Base-by-base conservation (phyloP, 2,888 invertebrate genomes). In the Zeuzera pyrina region DNA sequence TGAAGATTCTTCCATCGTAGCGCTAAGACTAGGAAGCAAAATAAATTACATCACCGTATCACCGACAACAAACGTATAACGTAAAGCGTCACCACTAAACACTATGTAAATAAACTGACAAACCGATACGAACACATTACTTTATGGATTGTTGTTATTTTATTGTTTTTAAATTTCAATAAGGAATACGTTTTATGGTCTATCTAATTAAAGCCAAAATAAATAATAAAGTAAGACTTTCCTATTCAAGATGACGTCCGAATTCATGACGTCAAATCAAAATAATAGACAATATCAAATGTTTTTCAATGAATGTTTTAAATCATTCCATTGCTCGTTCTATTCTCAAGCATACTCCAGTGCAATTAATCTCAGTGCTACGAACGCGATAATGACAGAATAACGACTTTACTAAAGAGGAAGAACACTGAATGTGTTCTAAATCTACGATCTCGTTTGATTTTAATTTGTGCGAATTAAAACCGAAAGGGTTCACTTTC, bases 41-140 rank as follows among this genome's bases (percentile, higher is more conserved):
- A 68, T 63, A 71, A 78, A 84, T 84, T 84, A 84, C 84, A 84
- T 84, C 84, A 84, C 83, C 76, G 72, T 84, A 84, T 84, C 84
- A 84, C 83, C 76, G 72, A 69, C 71, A 74, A 67, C 71, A 73
- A 61, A 73, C n/a, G n/a, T n/a, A n/a, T n/a, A n/a, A n/a, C n/a
- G 68, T 59, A 41, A 47, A 70, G 73, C 77, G 76, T 79, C 74
- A 78, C 73, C 62, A 61, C 64, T 65, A 73, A n/a, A 15, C 71
- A 34, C 36, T 31, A 16, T 47, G 33, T 26, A 30, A 30, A 39
- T 34, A 23, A 33, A 35, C 33, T 39, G 25, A 29, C 30, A 34
- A 3, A 28, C 28, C 11, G 22, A 15, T 32, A 36, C 35, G 50
- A 40, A 21, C 34, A 49, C 57, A 67, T 63, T 47, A 57, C 42